A percentile compares a stretch with the other conserved stretches of the same genome.
Evolutionary conservation across 92 coral and sea anemone genomes (phyloP).

Genomic region (Parazoanthus atlanticus): DNA sequence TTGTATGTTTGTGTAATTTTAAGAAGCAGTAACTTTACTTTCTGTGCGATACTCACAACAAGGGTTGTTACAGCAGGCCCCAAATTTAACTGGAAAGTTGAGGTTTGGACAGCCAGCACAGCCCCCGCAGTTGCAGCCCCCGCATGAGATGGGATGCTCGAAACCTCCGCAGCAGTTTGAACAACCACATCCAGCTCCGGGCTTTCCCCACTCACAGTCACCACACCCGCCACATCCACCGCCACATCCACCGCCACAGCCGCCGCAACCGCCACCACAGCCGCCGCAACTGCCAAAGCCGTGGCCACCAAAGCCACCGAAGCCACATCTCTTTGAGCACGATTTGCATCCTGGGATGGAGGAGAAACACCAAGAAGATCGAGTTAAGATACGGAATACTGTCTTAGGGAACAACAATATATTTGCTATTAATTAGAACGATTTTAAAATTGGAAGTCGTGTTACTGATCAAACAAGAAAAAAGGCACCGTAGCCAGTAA

Average conservation of each 20-base stretch:
- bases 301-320: conserved; percentile 46
- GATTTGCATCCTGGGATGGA: conserved; percentile 19
- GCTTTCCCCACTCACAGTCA: conserved; percentile 41
- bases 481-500: no score
- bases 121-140: conserved; percentile 47
- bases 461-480: no score
- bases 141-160: conserved; percentile 55
- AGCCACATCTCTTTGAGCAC: conserved; percentile 36
- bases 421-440: neutral
- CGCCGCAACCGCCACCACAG: conserved; percentile 51
- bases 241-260: conserved; percentile 52
- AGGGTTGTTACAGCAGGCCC: conserved; percentile 74
- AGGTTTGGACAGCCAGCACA: conserved; percentile 65
- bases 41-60: conserved; percentile 46
- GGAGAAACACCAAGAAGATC: neutral
- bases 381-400: neutral
- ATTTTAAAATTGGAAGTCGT: no score
- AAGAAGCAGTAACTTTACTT: no score
- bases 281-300: conserved; percentile 54
- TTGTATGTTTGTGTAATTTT: neutral
- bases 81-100: conserved; percentile 69
- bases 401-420: neutral
- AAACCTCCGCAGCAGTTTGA: conserved; percentile 72
- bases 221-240: neutral
- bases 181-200: conserved; percentile 46